These are phyloP conservation scores for Cheilosia urbana DNA, from an alignment of 2,888 invertebrate species.

Conservation along the genomic window DNA sequence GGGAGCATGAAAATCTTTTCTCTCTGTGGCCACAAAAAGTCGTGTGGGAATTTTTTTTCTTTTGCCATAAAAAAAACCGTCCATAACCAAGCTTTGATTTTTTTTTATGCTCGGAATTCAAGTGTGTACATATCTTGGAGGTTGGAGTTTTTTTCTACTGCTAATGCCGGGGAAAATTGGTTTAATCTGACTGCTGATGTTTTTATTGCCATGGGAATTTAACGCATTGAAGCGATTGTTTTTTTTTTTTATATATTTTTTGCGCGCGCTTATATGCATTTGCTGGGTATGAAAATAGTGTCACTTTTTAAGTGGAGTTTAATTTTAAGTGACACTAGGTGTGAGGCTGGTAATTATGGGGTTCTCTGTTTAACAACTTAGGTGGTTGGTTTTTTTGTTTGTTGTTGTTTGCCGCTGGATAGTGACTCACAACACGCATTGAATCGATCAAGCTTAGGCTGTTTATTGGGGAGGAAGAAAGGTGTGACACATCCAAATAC, in stretches of 20 bases:
- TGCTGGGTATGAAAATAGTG: slow-evolving; percentile 44
- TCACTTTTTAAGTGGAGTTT: slow-evolving; percentile 63
- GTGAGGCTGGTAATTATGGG: slow-evolving; percentile 23
- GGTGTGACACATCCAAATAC: no score
- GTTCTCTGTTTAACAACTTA: slow-evolving; percentile 3
- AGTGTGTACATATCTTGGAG: slow-evolving; percentile 32
- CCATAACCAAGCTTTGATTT: slow-evolving; percentile 58
- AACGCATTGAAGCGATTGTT: slow-evolving; percentile 68
- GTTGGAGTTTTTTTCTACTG: slow-evolving; percentile 49
- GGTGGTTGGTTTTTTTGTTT: neutral
- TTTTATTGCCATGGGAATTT: slow-evolving; percentile 76
- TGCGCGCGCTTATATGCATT: slow-evolving; percentile 15
- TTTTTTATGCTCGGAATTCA: slow-evolving; percentile 59
- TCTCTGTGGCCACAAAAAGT: slow-evolving; percentile 62
- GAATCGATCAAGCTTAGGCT: no score
- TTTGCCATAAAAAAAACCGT: slow-evolving; percentile 37
- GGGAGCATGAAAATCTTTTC: slow-evolving; percentile 59
- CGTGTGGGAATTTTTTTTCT: slow-evolving; percentile 74
- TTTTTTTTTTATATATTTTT: neutral
- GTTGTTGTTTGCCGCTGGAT: no score
- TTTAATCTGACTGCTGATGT: slow-evolving; percentile 75
- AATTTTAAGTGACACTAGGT: slow-evolving; percentile 50
- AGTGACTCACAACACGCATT: no score
- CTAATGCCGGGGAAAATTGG: slow-evolving; percentile 74
- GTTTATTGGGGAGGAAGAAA: no score